Base-by-base conservation (phyloP, 2,888 invertebrate species). In the Calameuta pallipes region DNA sequence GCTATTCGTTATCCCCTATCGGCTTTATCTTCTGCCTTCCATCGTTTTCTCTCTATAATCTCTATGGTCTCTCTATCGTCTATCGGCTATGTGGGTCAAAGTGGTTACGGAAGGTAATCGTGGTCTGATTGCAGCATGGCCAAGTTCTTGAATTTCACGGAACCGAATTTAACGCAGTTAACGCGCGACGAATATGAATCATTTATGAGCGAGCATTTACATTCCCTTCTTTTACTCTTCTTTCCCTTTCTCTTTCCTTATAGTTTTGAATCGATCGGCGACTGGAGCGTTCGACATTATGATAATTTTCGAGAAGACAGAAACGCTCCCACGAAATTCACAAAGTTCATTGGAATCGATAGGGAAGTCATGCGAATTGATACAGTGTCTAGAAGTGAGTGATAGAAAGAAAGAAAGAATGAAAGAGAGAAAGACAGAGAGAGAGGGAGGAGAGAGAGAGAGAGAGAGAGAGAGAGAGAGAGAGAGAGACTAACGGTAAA, bases 31-130 rank as follows among this genome's bases (percentile, higher is more conserved):
- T 23, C 23, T 35, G 15, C 15, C 37, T 41, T 70, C 70, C 11
- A 33, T 75, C 33, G 75, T 35, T 75, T 37, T 37, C 69, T 74
- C n/a, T 36, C 37, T 31, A 34, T 35, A n/a, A 33, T 74, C 37
- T 69, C 70, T n/a, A 36, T 77, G 71, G 74, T 75, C 31, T 77
- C 74, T 77, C 74, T 69, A 36, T 23, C 56, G 12, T 41, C 33
- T n/a, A 41, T 34, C 34, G 69, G 30, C 73, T 31, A 78, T 77
- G 36, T 71, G 75, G 78, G 78, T 75, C 56, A 34, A 71, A 41
- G 30, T 75, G 75, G 70, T 75, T 70, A 75, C 15, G 34, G 34
- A 41, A 75, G 69, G 74, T 33, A 74, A 34, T 74, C 37, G 74
- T 34, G 74, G 37, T 30, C 71, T 13, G 71, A 31, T 31, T 71